Evolutionary conservation across 2,888 invertebrate genomes (phyloP), one percentile per base, ranked within the genome.

Genomic region (Pristionchus maxplancki): DNA sequence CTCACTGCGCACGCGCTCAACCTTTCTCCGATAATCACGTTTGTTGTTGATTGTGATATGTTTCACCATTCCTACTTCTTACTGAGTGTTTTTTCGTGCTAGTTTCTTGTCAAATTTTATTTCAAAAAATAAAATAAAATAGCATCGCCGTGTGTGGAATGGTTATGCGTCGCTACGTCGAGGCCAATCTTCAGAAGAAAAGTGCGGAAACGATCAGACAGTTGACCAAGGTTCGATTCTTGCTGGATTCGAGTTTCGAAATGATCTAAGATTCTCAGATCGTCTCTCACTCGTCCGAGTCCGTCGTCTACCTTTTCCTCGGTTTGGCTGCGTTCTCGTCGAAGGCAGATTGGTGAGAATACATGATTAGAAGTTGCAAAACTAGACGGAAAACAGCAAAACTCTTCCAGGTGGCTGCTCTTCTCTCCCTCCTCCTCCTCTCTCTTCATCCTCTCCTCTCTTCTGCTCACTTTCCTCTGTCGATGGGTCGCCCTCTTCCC

Each of bases 61-160:
- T 31, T 64, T 64, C 64, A 64, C 64, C 31, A 24, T 4, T 5
- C 2, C 6, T 64, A 20, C 64, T 82, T 50, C 37, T n/a, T 50
- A 9, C 50, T 28, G 3, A 44, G 5, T 48, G n/a, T n/a, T n/a
- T n/a, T n/a, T n/a, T n/a, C n/a, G n/a, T n/a, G n/a, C n/a, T n/a
- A n/a, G n/a, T n/a, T n/a, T n/a, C n/a, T n/a, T n/a, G n/a, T n/a
- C n/a, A n/a, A n/a, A n/a, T n/a, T n/a, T n/a, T n/a, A n/a, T n/a
- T n/a, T n/a, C n/a, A n/a, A n/a, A n/a, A n/a, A n/a, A n/a, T n/a
- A n/a, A n/a, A n/a, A n/a, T n/a, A n/a, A n/a, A n/a, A n/a, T n/a
- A 98, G 98, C 87, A 97, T 98, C 93, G 98, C 98, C 28, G 98
- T 98, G 95, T 98, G 98, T 95, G 98, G 98, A 67, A 98, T 99